These are phyloP conservation scores for Drosophila asahinai DNA, from an alignment of 1,140 invertebrate species.

Conservation along the genomic window DNA sequence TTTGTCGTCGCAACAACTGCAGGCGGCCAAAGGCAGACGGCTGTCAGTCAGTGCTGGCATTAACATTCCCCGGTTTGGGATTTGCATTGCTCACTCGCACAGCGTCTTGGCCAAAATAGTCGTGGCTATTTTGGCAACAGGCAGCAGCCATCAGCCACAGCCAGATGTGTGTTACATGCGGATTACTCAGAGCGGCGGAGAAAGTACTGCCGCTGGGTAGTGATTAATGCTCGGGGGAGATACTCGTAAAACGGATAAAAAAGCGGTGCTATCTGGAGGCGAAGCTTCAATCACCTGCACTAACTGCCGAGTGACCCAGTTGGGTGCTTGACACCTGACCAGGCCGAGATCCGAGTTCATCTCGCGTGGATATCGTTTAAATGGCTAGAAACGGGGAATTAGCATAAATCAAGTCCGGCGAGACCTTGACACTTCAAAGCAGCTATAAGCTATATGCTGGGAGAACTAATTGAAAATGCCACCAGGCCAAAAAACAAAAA, in stretches of 20 bases:
- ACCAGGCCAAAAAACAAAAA: constrained; percentile 17
- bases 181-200: constrained; percentile 40
- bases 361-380: constrained; percentile 45
- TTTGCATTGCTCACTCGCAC: constrained; percentile 37
- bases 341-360: constrained; percentile 51
- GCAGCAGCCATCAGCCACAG: constrained; percentile 3
- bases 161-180: constrained; percentile 25
- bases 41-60: constrained; percentile 66
- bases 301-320: constrained; percentile 64
- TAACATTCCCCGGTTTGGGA: constrained; percentile 36
- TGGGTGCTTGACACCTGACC: constrained; percentile 58
- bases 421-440: constrained; percentile 59
- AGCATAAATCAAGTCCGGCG: constrained; percentile 55
- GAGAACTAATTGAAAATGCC: constrained; percentile 70
- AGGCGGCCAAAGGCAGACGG: constrained; percentile 36
- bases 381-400: constrained; percentile 22
- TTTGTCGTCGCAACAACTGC: constrained; percentile 59
- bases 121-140: constrained; percentile 55
- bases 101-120: constrained; percentile 25
- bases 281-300: constrained; percentile 39
- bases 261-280: constrained; percentile 21
- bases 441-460: constrained; percentile 1
- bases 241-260: constrained; percentile 24
- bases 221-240: constrained; percentile 55
- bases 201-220: constrained; percentile 39